Conservation (phyloP, 1,140 invertebrate genomes). For the Augochlora pura region DNA sequence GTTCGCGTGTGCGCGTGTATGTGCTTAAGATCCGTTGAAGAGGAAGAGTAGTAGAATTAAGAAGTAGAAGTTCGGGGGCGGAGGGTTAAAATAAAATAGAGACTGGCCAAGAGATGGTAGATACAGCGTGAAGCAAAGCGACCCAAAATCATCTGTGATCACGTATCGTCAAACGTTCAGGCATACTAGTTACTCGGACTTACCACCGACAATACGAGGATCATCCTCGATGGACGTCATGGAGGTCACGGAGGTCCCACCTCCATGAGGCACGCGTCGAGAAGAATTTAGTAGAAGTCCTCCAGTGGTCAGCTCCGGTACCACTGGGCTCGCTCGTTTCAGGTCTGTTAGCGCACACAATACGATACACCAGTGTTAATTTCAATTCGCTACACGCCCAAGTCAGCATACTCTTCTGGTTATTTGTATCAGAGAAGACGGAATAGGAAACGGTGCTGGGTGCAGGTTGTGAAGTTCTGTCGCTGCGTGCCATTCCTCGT, state of each 20-base stretch:
- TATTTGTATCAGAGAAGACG: constrained; percentile 26
- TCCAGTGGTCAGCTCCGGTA: constrained; percentile 80
- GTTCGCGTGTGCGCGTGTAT: not conserved
- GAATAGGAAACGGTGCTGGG: not conserved
- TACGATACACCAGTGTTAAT: constrained; percentile 73
- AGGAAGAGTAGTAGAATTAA: not conserved
- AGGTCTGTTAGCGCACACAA: constrained; percentile 79
- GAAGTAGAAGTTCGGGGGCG: not conserved
- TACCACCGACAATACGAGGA: constrained; percentile 81
- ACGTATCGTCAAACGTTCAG: constrained; percentile 16
- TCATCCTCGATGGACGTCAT: constrained; percentile 81
- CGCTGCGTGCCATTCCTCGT: not conserved
- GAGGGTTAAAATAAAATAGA: constrained; percentile 9
- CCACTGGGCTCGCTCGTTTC: constrained; percentile 81
- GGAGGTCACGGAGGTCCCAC: constrained; percentile 77
- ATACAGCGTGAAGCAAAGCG: constrained; percentile 48
- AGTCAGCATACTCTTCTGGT: constrained; percentile 40
- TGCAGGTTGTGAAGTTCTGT: not conserved
- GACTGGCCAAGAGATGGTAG: constrained; percentile 28
- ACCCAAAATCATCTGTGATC: constrained; percentile 19
- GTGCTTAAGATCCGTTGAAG: not conserved
- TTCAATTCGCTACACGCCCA: constrained; percentile 61
- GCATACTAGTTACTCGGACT: constrained; percentile 61
- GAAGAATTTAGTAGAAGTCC: constrained; percentile 80
- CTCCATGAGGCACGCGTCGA: constrained; percentile 74